A percentile compares a stretch with the other conserved stretches of the same genome.
phyloP scores from a whole-genome alignment of 2,797 vertebrate species.

The Siniperca obscura region DNA sequence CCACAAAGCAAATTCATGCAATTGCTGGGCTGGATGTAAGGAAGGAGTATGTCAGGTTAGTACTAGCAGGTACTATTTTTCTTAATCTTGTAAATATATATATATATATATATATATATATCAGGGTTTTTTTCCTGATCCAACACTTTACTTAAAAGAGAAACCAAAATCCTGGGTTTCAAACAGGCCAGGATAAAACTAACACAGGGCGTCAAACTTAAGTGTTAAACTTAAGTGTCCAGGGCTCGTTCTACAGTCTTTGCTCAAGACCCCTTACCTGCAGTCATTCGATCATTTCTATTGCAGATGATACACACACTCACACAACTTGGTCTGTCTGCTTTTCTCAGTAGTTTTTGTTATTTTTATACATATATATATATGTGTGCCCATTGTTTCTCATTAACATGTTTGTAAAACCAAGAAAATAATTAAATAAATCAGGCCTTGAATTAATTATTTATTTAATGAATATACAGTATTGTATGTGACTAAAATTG shows the following conservation, averaged over 20 bases:
- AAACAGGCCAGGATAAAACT: not conserved
- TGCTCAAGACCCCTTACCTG: not conserved
- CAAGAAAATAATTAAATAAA: not conserved
- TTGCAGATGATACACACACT: not conserved
- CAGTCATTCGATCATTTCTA: not conserved
- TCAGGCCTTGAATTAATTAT: slow-evolving; percentile 2
- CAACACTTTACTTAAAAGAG: not conserved
- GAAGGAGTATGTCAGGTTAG: not conserved
- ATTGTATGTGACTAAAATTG: not conserved
- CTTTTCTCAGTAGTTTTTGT: not conserved
- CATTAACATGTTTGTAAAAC: not conserved
- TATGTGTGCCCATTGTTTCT: not conserved
- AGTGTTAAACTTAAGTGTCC: not conserved
- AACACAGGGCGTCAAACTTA: not conserved
- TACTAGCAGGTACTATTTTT: not conserved
- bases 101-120: not conserved
- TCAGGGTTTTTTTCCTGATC: not conserved
- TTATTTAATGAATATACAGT: not conserved
- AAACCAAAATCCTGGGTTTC: not conserved
- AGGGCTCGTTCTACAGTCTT: not conserved
- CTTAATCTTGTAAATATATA: not conserved
- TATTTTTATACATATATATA: not conserved
- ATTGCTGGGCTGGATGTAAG: not conserved
- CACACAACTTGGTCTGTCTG: not conserved
- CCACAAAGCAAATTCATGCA: not conserved